These are phyloP conservation scores for Melanogrammus aeglefinus DNA, from an alignment of 2,797 vertebrate species.

Conservation along the genomic window DNA sequence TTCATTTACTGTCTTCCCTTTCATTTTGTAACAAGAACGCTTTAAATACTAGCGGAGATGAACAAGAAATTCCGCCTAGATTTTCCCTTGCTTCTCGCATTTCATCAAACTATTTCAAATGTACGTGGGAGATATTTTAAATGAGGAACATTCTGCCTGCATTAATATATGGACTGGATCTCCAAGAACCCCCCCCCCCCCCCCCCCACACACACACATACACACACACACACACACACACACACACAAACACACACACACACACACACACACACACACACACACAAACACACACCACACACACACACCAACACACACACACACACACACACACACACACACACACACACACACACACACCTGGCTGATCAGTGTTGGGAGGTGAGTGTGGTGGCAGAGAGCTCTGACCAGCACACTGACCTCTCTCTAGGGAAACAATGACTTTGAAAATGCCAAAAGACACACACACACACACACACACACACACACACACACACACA, in stretches of 20 bases:
- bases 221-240: too few species aligned
- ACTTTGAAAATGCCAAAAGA: constrained; percentile 72
- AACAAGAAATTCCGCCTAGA: neutral
- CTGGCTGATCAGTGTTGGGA: constrained; percentile 55
- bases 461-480: constrained; percentile 39
- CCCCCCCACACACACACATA: too few species aligned
- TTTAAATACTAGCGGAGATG: neutral
- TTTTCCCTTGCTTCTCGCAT: neutral
- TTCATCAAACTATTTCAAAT: neutral
- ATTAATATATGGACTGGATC: neutral
- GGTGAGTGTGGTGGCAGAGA: constrained; percentile 62
- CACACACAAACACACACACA: too few species aligned
- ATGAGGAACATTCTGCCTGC: neutral
- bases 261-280: too few species aligned
- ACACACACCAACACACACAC: too few species aligned
- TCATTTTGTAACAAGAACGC: neutral
- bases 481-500: constrained; percentile 20
- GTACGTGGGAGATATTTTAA: neutral
- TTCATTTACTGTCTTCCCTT: too few species aligned
- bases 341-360: constrained; percentile 1
- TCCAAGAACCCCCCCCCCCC: neutral
- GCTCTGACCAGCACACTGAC: constrained; percentile 73
- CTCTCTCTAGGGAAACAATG: constrained; percentile 74
- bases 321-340: too few species aligned
- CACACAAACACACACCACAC: too few species aligned